Evolutionary conservation across 2,797 vertebrate genomes (phyloP).

Genomic region (Pangasius mekongensis): DNA sequence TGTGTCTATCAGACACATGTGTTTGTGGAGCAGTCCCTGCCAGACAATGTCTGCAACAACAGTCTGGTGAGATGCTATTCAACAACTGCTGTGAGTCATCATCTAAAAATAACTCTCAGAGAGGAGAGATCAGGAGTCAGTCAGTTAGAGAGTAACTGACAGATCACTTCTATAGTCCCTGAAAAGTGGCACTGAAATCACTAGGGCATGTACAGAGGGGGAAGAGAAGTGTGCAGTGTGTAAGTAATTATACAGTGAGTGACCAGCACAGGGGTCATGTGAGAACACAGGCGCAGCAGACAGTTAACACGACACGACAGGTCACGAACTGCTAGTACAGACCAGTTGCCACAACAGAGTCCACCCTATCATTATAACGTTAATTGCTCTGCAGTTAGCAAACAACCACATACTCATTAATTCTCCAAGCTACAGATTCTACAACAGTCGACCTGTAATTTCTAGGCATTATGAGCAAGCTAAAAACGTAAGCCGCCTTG

Average conservation of each 20-base stretch:
- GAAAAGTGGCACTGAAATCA: conserved; percentile 6
- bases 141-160: conserved; percentile 19
- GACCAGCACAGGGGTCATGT: background rate
- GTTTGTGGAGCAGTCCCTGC: conserved; percentile 40
- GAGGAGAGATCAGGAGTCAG: conserved; percentile 2
- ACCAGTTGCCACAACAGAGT: conserved; percentile 21
- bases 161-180: conserved; percentile 15
- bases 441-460: background rate
- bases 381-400: background rate
- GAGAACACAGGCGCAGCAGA: background rate
- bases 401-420: background rate
- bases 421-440: background rate
- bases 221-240: conserved; percentile 4
- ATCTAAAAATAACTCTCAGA: conserved; percentile 60
- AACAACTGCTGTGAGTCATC: conserved; percentile 65
- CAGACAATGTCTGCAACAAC: conserved; percentile 51
- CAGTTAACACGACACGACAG: conserved; percentile 19
- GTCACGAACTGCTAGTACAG: background rate
- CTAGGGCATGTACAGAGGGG: background rate
- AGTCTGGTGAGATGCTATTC: conserved; percentile 53
- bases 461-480: background rate
- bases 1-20: conserved; percentile 26
- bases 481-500: background rate
- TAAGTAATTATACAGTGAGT: background rate
- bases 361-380: background rate